Evolutionary conservation across 2,113 vertebrate species (phyloP), one percentile per base, ranked within the genome.

Genomic region (Serinus canaria): DNA sequence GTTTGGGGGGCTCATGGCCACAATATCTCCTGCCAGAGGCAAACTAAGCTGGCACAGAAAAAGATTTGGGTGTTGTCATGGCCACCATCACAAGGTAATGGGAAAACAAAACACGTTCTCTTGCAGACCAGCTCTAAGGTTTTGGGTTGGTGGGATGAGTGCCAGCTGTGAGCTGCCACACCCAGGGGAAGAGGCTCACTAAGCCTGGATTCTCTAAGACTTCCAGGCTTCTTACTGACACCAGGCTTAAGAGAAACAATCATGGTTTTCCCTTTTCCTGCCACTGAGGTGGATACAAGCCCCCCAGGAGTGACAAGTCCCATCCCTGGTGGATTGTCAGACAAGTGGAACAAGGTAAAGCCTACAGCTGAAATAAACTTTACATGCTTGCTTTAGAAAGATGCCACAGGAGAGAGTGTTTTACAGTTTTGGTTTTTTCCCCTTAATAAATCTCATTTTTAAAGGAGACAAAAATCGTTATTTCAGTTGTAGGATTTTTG

Each of bases 201-300:
- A 4, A 55, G 5, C 46, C 56, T 0, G 0, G 7, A 35, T 75
- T 60, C 6, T 30, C 13, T 41, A 33, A 53, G 31, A n/a, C 23
- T 27, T 75, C 43, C 37, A 62, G 76, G 17, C 46, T 91, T 82
- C 31, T 58, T 43, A 28, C 1, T 37, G 30, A 43, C 30, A 25
- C 19, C 53, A 67, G 28, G 11, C 28, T 72, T 35, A 21, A 49
- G 44, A 62, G 13, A 50, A 83, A 28, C 14, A 25, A 3, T 24
- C 8, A 31, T 5, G 10, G 6, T 37, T 81, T 68, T 31, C 7
- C 30, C 12, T 52, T 60, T 35, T 83, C 22, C 35, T 74, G 55
- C 21, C 15, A 18, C 46, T 39, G 37, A 68, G 41, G 18, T 56
- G n/a, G 37, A 30, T 24, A 46, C 22, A 53, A 44, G 23, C 43